Percentiles rank a stretch among this genome's conserved stretches.
phyloP scores from a whole-genome alignment of 1,140 invertebrate species.

The Amyelois transitella region DNA sequence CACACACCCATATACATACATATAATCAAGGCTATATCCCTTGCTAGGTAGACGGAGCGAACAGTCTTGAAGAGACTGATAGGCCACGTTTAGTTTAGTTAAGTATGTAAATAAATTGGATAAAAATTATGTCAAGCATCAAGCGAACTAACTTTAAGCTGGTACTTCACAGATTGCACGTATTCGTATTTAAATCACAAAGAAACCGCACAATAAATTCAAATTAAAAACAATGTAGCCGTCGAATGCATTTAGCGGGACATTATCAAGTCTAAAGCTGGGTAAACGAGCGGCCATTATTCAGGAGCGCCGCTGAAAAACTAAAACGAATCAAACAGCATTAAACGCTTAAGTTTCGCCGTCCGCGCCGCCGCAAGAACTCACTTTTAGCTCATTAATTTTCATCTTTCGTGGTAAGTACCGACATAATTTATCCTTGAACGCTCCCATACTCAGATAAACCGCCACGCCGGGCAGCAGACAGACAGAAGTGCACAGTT shows the following conservation, averaged over 20 bases:
- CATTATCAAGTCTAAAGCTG: constrained; percentile 14
- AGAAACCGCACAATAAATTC: not conserved
- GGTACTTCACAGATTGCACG: too few species aligned
- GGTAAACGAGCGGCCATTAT: constrained; percentile 22
- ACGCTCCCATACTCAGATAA: constrained; percentile 65
- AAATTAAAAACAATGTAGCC: not conserved
- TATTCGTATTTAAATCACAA: too few species aligned
- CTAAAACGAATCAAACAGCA: constrained; percentile 32
- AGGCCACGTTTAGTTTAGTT: too few species aligned
- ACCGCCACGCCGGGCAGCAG: constrained; percentile 45
- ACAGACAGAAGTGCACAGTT: constrained; percentile 25
- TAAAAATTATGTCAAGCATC: too few species aligned
- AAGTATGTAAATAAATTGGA: too few species aligned
- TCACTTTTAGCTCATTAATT: constrained; percentile 70
- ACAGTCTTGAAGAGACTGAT: too few species aligned
- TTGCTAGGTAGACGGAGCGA: too few species aligned
- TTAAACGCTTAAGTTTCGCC: constrained; percentile 30
- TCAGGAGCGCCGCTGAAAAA: constrained; percentile 24
- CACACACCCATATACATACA: too few species aligned
- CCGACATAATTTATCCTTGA: constrained; percentile 69
- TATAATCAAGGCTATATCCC: too few species aligned
- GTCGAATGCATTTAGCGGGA: not conserved
- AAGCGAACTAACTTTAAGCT: too few species aligned
- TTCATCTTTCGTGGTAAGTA: constrained; percentile 56
- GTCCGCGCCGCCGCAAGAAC: constrained; percentile 27